A percentile compares a stretch with the other conserved stretches of the same genome.
These are phyloP conservation scores for Habrosyne pyritoides DNA, from an alignment of 2,888 invertebrate genomes.

Conservation along the genomic window DNA sequence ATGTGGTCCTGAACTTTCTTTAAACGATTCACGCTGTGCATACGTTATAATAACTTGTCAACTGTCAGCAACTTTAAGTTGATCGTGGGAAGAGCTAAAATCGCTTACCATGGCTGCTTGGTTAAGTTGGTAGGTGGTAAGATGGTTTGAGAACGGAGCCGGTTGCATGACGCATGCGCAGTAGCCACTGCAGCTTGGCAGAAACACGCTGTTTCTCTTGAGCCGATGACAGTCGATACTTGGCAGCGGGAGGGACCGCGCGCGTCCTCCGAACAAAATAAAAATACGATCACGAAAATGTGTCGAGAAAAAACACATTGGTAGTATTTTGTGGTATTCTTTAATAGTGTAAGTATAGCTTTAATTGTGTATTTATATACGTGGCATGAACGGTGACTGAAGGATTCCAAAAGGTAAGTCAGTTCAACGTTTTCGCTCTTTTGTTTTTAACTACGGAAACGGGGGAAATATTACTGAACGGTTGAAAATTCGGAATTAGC, in stretches of 20 bases:
- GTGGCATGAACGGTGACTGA: slow-evolving; percentile 37
- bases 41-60: slow-evolving; percentile 23
- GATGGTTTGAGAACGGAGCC: slow-evolving; percentile 55
- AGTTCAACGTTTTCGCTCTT: background rate
- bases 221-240: slow-evolving; percentile 71
- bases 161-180: slow-evolving; percentile 73
- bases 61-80: slow-evolving; percentile 25
- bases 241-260: slow-evolving; percentile 51
- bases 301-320: slow-evolving; percentile 4
- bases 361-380: slow-evolving; percentile 32
- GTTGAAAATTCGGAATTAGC: slow-evolving; percentile 37
- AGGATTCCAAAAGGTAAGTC: slow-evolving; percentile 44
- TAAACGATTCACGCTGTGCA: slow-evolving; percentile 51
- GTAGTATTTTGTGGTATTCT: slow-evolving; percentile 3
- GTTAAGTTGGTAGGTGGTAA: slow-evolving; percentile 36
- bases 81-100: slow-evolving; percentile 34
- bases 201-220: slow-evolving; percentile 56
- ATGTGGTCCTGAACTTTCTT: slow-evolving; percentile 65
- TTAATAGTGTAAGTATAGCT: background rate
- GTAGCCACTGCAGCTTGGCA: slow-evolving; percentile 68
- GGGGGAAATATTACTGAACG: slow-evolving; percentile 17
- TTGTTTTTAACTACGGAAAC: slow-evolving; percentile 16
- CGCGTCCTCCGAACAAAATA: slow-evolving; percentile 26
- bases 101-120: slow-evolving; percentile 26
- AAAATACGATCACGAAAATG: slow-evolving; percentile 1